Conservation (phyloP, 2,888 invertebrate genomes). For the Parthenolecanium corni region DNA sequence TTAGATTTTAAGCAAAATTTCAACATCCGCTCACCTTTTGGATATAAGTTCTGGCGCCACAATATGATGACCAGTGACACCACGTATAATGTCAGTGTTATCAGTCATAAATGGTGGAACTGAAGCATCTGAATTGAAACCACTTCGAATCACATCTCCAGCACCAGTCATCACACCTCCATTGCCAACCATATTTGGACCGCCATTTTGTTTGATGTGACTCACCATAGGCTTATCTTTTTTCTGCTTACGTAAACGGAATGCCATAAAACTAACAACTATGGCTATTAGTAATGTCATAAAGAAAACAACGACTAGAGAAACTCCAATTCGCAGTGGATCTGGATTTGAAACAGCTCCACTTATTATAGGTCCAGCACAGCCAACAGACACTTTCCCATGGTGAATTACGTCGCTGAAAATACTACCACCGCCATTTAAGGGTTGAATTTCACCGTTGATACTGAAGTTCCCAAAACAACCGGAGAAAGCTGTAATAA, state of each 20-base stretch:
- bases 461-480: conserved; percentile 81
- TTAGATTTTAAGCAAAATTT: too few species aligned
- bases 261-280: conserved; percentile 81
- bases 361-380: conserved; percentile 58
- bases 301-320: conserved; percentile 87
- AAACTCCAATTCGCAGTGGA: conserved; percentile 83
- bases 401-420: conserved; percentile 56
- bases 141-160: conserved; percentile 41
- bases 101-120: conserved; percentile 57
- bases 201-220: conserved; percentile 67
- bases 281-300: conserved; percentile 79
- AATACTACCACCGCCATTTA: conserved; percentile 70
- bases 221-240: conserved; percentile 57
- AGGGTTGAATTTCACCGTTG: conserved; percentile 78
- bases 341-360: conserved; percentile 68
- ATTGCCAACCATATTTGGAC: conserved; percentile 36
- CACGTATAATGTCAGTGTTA: conserved; percentile 60
- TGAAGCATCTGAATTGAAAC: conserved; percentile 35
- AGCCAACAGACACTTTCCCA: conserved; percentile 64
- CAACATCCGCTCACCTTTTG: conserved; percentile 51
- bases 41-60: conserved; percentile 76
- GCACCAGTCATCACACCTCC: conserved; percentile 47
- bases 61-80: conserved; percentile 62
- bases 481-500: conserved; percentile 58
- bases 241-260: conserved; percentile 73